Conservation (phyloP, 2,797 vertebrate species). For the Hephaestus fuliginosus region DNA sequence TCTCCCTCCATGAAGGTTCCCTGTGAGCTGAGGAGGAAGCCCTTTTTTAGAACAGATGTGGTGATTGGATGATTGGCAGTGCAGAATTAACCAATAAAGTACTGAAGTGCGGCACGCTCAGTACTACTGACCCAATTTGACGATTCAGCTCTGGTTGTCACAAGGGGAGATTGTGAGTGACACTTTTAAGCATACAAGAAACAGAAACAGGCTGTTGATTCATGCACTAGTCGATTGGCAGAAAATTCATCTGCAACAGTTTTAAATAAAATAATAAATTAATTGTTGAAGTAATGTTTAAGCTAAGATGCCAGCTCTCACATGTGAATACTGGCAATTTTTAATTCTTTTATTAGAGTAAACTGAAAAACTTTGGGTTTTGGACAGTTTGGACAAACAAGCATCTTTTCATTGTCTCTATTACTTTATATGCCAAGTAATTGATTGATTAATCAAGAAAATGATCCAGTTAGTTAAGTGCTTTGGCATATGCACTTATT, state of each 20-base stretch:
- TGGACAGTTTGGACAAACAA: neutral
- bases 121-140: constrained; percentile 51
- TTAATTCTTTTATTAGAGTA: neutral
- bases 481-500: neutral
- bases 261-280: neutral
- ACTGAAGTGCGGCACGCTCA: constrained; percentile 23
- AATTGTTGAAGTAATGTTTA: too few relatives aligned
- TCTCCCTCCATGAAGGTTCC: neutral
- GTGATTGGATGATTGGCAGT: constrained; percentile 26
- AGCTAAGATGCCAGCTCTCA: neutral
- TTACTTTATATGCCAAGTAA: neutral
- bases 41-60: constrained; percentile 35
- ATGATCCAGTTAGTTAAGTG: neutral
- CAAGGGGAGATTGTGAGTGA: constrained; percentile 3
- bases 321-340: neutral
- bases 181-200: neutral
- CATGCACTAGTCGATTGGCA: neutral
- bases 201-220: neutral
- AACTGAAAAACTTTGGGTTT: neutral
- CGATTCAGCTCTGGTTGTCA: neutral
- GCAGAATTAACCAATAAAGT: constrained; percentile 25
- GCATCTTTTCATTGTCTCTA: neutral
- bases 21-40: constrained; percentile 2
- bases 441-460: neutral
- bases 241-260: neutral